A percentile compares a stretch with the other conserved stretches of the same genome.
These are phyloP conservation scores for Gobius niger DNA, from an alignment of 2,113 vertebrate genomes.

Conservation along the genomic window DNA sequence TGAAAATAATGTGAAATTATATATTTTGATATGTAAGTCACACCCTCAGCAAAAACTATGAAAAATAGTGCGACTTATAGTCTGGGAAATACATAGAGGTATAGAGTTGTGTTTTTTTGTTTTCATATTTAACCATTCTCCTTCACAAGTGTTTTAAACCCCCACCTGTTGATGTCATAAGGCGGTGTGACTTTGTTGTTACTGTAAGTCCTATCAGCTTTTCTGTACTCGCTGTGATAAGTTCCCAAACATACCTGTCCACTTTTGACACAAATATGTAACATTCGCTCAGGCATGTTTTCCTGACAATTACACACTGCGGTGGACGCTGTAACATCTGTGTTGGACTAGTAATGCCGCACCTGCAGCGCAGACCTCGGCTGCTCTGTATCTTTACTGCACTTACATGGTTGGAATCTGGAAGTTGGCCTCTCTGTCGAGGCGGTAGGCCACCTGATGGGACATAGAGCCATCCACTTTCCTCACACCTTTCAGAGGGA, in stretches of 20 bases:
- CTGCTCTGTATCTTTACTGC: constrained; percentile 37
- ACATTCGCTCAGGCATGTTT: constrained; percentile 65
- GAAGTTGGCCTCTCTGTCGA: constrained; percentile 81
- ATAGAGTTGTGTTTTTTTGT: too few relatives aligned
- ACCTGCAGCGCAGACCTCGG: constrained; percentile 53
- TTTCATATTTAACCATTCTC: too few relatives aligned
- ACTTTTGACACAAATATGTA: constrained; percentile 16
- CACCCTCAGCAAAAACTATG: not conserved
- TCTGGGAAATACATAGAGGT: too few relatives aligned
- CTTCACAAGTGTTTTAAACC: too few relatives aligned
- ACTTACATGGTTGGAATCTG: constrained; percentile 83
- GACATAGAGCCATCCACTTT: constrained; percentile 81
- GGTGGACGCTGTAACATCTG: constrained; percentile 60
- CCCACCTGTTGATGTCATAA: too few relatives aligned
- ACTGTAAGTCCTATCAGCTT: too few relatives aligned
- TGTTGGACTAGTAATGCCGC: constrained; percentile 70
- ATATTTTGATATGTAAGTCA: not conserved
- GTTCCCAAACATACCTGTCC: constrained; percentile 6
- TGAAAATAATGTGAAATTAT: not conserved
- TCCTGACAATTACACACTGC: constrained; percentile 59
- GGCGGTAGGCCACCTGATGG: constrained; percentile 81
- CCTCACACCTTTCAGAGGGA: constrained; percentile 77
- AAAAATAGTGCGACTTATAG: too few relatives aligned
- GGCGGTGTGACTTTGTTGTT: too few relatives aligned
- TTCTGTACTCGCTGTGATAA: too few relatives aligned